Evolutionary conservation across 1,140 invertebrate genomes (phyloP), one percentile per base, ranked within the genome.

Genomic region (Sitobion miscanthi): DNA sequence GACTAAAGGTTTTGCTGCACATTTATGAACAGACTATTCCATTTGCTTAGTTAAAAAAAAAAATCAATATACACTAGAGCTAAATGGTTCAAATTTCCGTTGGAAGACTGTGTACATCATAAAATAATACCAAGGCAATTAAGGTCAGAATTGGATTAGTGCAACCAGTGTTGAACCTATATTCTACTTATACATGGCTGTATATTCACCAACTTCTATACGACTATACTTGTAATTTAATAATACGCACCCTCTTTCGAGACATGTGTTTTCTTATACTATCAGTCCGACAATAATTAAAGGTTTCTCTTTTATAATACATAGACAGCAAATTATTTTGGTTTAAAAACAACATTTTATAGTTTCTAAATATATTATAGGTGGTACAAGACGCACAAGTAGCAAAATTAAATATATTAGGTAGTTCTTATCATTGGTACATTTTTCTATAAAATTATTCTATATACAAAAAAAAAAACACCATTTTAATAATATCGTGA

Each of bases 141-240:
- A 77, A 91, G 69, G 90, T 83, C 90, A 91, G 90, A 91, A 82
- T 77, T 77, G 90, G 90, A 91, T 91, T 91, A 91, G 90, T 91
- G 90, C 69, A 91, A 91, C 90, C 45, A 91, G 90, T 91, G 62
- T 83, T 69, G 57, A 69, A 83, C 21, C 2, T 38, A 38, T 25
- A 83, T 21, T 14, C 82, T 83, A 38, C 82, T 9, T 69, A 69
- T 69, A 42, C 42, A 69, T 83, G 20, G 38, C 20, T 23, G 82
- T 38, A 42, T 83, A 83, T 42, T 23, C 42, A 83, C 20, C 20
- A 82, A 38, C 49, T 89, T 9, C n/a, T 45, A 45, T 38, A 38
- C 38, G 38, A 38, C 38, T 38, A 38, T 17, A 54, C 20, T 23
- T 21, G 89, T 62, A 90, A 62, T 90, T 62, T 62, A 90, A 90